phyloP scores from a whole-genome alignment of 2,888 invertebrate genomes.

The Megastigmus dorsalis region DNA sequence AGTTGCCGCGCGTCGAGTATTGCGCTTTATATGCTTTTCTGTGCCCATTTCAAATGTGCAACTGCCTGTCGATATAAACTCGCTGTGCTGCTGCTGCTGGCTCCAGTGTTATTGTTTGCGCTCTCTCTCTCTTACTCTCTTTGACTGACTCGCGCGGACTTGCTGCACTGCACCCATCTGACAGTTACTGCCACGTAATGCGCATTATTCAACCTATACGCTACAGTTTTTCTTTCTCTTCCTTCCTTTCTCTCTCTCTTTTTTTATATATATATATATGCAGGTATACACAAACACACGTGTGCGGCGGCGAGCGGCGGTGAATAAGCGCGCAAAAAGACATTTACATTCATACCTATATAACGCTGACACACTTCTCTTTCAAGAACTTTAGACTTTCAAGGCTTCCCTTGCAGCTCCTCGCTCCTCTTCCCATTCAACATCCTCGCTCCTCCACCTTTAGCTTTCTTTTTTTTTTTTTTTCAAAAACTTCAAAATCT shows the following conservation, averaged over 20 bases:
- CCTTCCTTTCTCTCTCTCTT: too few species aligned
- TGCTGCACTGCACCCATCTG: not conserved
- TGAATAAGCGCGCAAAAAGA: not conserved
- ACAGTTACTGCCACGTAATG: slow-evolving; percentile 24
- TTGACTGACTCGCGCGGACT: not conserved
- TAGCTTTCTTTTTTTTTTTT: too few species aligned
- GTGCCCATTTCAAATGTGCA: too few species aligned
- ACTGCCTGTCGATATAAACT: slow-evolving; percentile 4
- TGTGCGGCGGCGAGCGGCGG: not conserved
- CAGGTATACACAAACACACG: not conserved
- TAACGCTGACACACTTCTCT: slow-evolving; percentile 21
- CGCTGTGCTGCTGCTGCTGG: too few species aligned
- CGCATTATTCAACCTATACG: slow-evolving; percentile 8
- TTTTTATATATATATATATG: not conserved
- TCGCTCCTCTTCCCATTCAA: not conserved
- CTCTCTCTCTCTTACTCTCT: too few species aligned
- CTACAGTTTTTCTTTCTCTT: too few species aligned
- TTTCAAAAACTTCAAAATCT: too few species aligned
- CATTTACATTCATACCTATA: slow-evolving; percentile 10
- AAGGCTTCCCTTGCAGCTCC: not conserved
- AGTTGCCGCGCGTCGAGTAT: too few species aligned
- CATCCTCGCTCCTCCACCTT: not conserved
- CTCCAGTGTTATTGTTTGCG: slow-evolving; percentile 20
- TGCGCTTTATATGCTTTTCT: slow-evolving; percentile 26
- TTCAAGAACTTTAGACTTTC: slow-evolving; percentile 22